Evolutionary conservation across 2,888 invertebrate genomes (phyloP), one percentile per base, ranked within the genome.

Genomic region (Pammene fasciana): DNA sequence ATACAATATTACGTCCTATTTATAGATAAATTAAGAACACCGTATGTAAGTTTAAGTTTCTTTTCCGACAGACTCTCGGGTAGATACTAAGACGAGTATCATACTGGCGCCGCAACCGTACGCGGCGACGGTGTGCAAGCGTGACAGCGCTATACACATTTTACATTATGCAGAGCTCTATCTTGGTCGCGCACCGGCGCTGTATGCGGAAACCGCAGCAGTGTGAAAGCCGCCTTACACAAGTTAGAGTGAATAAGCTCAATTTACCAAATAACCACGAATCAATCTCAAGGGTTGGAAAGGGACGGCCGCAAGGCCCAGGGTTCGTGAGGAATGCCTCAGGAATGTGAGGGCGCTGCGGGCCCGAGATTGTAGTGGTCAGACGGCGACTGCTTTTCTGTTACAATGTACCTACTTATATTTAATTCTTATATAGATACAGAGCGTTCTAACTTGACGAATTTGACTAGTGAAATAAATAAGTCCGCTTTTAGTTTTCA

Each of bases 291-390:
- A 72, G 68, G 38, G 81, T 61, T 55, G 73, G 83, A 86, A 74
- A 78, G 82, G 78, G 86, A 84, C 75, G 77, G 81, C 75, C 66
- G 72, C 72, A 77, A 75, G 76, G 75, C 68, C 71, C 73, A 77
- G 77, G 81, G 78, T 75, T 74, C 77, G 81, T 76, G 76, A 74
- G 86, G 88, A 84, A 89, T 89, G 84, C 85, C 83, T 84, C 82
- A 72, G 80, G 82, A 86, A 83, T 86, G 82, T 82, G 83, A 82
- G 79, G 74, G 73, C 75, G 74, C 73, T 79, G 88, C 86, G 89
- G 90, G 86, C 80, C 84, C 78, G 88, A 89, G 91, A 90, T 90
- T 90, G 86, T 80, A 83, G 84, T 85, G 87, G 87, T 85, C 87
- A 85, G 72, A 71, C 81, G 34, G 8, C 10, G 59, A n/a, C 59